Evolutionary conservation across 2,113 vertebrate species (phyloP).

Genomic region (Xerus inauris): DNA sequence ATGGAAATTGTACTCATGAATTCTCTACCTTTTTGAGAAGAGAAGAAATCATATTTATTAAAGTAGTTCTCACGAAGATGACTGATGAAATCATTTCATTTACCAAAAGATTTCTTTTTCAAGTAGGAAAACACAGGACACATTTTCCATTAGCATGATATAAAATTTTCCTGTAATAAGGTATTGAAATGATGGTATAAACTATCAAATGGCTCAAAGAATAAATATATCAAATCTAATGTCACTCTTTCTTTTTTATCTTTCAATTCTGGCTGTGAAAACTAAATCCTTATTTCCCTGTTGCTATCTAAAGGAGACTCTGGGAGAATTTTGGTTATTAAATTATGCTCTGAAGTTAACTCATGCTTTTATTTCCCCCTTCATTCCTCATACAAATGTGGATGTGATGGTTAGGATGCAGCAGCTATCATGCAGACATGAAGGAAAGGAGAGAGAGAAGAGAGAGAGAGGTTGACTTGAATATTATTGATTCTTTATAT

Average conservation of each 20-base stretch:
- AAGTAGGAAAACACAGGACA: background rate
- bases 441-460: background rate
- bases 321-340: background rate
- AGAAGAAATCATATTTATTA: conserved; percentile 39
- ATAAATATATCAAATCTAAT: background rate
- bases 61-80: conserved; percentile 29
- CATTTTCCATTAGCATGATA: background rate
- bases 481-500: background rate
- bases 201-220: background rate
- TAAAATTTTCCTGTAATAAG: background rate
- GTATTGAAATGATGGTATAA: background rate
- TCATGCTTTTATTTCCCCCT: background rate
- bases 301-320: background rate
- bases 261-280: background rate
- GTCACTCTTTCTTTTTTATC: background rate
- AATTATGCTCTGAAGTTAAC: background rate
- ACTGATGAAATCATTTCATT: conserved; percentile 14
- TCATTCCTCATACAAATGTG: background rate
- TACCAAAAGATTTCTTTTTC: conserved; percentile 7
- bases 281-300: background rate
- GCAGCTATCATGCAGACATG: background rate
- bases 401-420: background rate
- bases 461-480: background rate
- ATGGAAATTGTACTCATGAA: conserved; percentile 48
- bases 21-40: background rate